Base-by-base conservation (phyloP, 2,797 vertebrate genomes). In the Phyllotis vaccarum region DNA sequence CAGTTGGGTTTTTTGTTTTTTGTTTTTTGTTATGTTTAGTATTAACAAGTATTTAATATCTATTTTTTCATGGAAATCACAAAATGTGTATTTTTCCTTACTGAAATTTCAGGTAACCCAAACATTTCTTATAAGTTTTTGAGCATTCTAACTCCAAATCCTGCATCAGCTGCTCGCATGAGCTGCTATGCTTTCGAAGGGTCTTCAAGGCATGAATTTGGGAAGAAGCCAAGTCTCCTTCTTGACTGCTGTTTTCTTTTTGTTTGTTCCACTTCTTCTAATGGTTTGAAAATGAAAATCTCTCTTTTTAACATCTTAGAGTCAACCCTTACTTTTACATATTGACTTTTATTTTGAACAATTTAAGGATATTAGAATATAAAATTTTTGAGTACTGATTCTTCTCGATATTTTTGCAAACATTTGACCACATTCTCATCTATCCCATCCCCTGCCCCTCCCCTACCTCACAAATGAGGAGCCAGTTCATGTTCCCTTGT, bases 241-340 rank as follows among this genome's bases (percentile, higher is more conserved):
- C 27, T 93, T 88, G 46, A 46, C 27, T 49, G 6, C 43, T 40
- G 19, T 75, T 60, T 88, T 66, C 16, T 87, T 83, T 40, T 7
- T 49, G n/a, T 4, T 79, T 70, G 68, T 62, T 80, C 29, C 16
- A 83, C 24, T 89, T 89, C 8, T 2, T 1, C 11, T 31, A 12
- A 78, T 82, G 75, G 24, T 78, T 86, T 89, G 52, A 22, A 94
- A 91, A 92, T 49, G 22, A 46, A 40, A 68, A 8, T 29, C 0
- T 78, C 89, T 81, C 52, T 88, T 88, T 95, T 31, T 91, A 81
- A 64, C 49, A 12, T 80, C 74, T 90, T 29, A 60, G 34, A 54
- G 0, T 29, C 74, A 89, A 72, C 8, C 22, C 1, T 91, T n/a
- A 40, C 4, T 46, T 62, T 91, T 86, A 46, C 75, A 91, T 2